Evolutionary conservation across 2,888 invertebrate genomes (phyloP), one percentile per base, ranked within the genome.

Genomic region (Electrophaes corylata): DNA sequence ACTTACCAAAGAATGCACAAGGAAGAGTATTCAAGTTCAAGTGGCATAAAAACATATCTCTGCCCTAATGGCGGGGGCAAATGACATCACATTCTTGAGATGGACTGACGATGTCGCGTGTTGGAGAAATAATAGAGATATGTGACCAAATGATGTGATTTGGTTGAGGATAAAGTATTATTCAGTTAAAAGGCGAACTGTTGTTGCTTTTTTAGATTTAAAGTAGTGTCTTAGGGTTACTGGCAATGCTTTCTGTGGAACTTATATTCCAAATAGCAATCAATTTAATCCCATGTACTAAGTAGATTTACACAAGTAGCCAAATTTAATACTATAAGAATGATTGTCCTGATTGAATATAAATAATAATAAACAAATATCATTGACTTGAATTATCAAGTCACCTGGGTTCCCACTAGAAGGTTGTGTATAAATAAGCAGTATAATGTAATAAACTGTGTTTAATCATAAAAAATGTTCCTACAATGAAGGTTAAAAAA

Each of bases 61-160:
- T 39, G 18, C 23, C 51, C 57, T 62, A 60, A 47, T 52, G 56
- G 57, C 53, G 39, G 40, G 55, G 53, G 49, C 64, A 69, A 71
- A 71, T 69, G 65, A 67, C 62, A 57, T 51, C 51, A 62, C 69
- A 71, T 71, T 71, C 68, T 60, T 67, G 50, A 59, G 63, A 62
- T 68, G 65, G 49, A 48, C 60, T 61, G 45, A 43, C 45, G 41
- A 54, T 47, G 62, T 56, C 37, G 47, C 55, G 43, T 35, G 60
- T 52, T 49, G 33, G 39, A 56, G 8, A 52, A 58, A 56, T 47
- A 52, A 56, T 51, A 45, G 44, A 64, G 47, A 44, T 52, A 57
- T 46, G 40, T 40, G 37, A 48, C 47, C 39, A 44, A 53, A 49
- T 49, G 10, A 48, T 53, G 56, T 37, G 31, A 44, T 52, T 39